Percentiles rank a stretch among this genome's conserved stretches.
phyloP scores from a whole-genome alignment of 2,797 vertebrate genomes.

The Thripadectes ignobilis region DNA sequence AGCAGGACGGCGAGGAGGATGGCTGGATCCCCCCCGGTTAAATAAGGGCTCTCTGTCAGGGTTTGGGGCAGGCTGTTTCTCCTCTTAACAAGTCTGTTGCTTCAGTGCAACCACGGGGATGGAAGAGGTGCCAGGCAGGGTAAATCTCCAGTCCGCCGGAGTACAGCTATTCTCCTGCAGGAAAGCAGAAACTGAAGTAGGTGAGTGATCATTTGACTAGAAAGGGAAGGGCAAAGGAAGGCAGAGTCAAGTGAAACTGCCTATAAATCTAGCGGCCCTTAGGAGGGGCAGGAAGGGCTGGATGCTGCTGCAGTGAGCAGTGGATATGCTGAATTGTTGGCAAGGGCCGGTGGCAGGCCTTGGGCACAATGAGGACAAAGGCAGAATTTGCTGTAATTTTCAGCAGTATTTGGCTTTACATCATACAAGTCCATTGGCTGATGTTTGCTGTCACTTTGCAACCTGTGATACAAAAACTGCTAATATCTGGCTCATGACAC shows the following conservation, averaged over 20 bases:
- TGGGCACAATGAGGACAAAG: background rate
- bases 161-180: rapidly evolving
- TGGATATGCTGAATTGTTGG: rapidly evolving
- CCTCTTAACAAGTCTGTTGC: rapidly evolving
- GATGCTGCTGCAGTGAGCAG: no score
- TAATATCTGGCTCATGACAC: background rate
- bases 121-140: background rate
- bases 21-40: rapidly evolving
- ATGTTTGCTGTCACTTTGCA: background rate
- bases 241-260: background rate
- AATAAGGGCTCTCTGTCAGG: no score
- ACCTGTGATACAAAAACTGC: rapidly evolving
- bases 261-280: background rate
- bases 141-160: no score
- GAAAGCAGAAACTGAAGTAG: background rate
- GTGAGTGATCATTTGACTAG: background rate
- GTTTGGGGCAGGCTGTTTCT: rapidly evolving
- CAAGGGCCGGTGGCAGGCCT: background rate
- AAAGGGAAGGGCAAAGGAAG: background rate
- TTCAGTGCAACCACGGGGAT: rapidly evolving
- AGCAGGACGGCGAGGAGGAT: rapidly evolving
- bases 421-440: rapidly evolving
- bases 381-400: background rate
- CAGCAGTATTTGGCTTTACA: background rate
- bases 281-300: background rate